phyloP scores from a whole-genome alignment of 2,797 vertebrate genomes.

The Sebastes minor region DNA sequence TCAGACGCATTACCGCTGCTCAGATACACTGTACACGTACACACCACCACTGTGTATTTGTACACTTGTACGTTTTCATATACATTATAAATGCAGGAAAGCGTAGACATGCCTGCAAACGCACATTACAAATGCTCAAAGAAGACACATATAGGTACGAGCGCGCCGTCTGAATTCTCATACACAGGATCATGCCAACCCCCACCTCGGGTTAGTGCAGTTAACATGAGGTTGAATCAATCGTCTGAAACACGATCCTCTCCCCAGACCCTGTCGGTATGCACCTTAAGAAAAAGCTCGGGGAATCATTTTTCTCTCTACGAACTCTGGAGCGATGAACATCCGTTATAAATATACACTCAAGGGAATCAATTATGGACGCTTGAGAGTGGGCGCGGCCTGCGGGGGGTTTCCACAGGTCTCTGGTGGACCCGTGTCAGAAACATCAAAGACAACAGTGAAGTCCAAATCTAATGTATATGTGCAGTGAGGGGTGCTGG shows the following conservation, averaged over 20 bases:
- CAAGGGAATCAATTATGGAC: slow-evolving; percentile 61
- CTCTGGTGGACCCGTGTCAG: slow-evolving; percentile 18
- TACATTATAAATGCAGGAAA: slow-evolving; percentile 17
- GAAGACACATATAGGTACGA: neutral
- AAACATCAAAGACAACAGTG: slow-evolving; percentile 46
- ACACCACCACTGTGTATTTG: neutral
- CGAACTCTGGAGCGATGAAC: slow-evolving; percentile 25
- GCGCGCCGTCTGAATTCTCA: neutral
- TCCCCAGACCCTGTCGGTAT: neutral
- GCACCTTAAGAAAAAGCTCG: slow-evolving; percentile 28
- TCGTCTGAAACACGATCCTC: slow-evolving; percentile 50
- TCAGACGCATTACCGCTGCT: slow-evolving; percentile 55
- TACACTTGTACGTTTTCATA: neutral
- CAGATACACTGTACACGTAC: neutral
- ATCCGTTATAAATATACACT: slow-evolving; percentile 54
- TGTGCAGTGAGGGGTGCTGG: slow-evolving; percentile 14
- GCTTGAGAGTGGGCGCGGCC: slow-evolving; percentile 23
- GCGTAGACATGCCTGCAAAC: neutral
- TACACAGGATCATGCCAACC: neutral
- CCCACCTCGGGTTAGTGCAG: neutral
- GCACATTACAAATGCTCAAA: neutral
- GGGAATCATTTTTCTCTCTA: slow-evolving; percentile 29
- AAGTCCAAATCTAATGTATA: slow-evolving; percentile 33
- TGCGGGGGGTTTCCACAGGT: slow-evolving; percentile 27
- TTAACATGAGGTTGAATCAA: slow-evolving; percentile 39